phyloP scores from a whole-genome alignment of 1,140 invertebrate genomes.

The Pogonognathellus flavescens region DNA sequence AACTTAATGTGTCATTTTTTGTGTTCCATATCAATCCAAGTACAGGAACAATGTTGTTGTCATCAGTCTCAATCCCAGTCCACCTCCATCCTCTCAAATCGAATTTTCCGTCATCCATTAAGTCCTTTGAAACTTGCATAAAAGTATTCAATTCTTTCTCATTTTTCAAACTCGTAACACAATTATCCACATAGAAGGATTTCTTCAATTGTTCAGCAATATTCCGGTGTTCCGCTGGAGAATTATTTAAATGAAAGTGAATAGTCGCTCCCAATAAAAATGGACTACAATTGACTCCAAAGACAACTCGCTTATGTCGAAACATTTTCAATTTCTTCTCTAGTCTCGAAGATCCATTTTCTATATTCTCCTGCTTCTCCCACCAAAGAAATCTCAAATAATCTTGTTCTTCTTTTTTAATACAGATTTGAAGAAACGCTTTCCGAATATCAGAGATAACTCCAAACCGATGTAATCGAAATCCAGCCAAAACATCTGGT shows the following conservation, averaged over 20 bases:
- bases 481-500: too few species aligned
- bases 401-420: too few species aligned
- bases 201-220: background rate
- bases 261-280: background rate
- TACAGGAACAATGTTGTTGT: background rate
- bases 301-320: background rate
- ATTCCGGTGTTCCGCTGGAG: background rate
- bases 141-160: background rate
- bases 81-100: background rate
- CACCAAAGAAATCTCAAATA: too few species aligned
- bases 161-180: background rate
- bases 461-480: too few species aligned
- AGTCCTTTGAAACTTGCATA: background rate
- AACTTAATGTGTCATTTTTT: background rate
- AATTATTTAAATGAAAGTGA: background rate
- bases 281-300: background rate
- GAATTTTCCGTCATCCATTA: background rate
- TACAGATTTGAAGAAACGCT: too few species aligned
- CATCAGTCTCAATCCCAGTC: background rate
- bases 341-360: too few species aligned
- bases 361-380: too few species aligned
- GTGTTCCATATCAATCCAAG: background rate
- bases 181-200: background rate
- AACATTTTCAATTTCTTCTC: background rate
- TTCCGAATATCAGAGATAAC: too few species aligned